Evolutionary conservation across 2,797 vertebrate species (phyloP).

Genomic region (Melanotaenia parkinsoni): DNA sequence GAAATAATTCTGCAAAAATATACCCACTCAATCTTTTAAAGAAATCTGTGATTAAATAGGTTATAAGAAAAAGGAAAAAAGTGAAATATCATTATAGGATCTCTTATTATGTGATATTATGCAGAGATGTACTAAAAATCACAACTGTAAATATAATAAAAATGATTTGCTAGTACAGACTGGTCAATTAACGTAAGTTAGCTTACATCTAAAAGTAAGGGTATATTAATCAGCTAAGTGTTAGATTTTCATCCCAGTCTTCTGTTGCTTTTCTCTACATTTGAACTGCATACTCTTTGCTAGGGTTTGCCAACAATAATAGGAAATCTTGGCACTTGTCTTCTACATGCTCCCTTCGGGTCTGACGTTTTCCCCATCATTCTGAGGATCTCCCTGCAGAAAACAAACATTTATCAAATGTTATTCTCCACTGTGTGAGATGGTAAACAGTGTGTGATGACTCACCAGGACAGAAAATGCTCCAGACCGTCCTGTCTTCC

Average conservation of each 20-base stretch:
- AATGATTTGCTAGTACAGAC: constrained; percentile 27
- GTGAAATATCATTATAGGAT: constrained; percentile 58
- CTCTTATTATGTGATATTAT: constrained; percentile 59
- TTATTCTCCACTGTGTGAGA: neutral
- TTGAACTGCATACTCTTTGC: constrained; percentile 8
- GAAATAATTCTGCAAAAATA: constrained; percentile 78
- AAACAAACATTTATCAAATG: constrained; percentile 24
- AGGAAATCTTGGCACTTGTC: constrained; percentile 20
- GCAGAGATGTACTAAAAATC: constrained; percentile 77
- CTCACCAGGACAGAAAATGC: constrained; percentile 75
- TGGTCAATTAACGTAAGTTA: constrained; percentile 40
- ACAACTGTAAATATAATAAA: constrained; percentile 48
- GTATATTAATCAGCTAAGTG: neutral
- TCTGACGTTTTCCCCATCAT: constrained; percentile 48
- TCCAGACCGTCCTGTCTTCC: constrained; percentile 64
- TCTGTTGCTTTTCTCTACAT: constrained; percentile 25
- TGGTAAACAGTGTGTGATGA: neutral
- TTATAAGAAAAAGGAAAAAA: constrained; percentile 60
- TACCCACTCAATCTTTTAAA: constrained; percentile 67
- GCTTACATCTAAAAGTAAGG: constrained; percentile 44
- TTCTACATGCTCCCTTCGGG: constrained; percentile 49
- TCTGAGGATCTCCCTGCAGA: constrained; percentile 66
- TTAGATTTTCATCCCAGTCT: constrained; percentile 31
- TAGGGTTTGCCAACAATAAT: constrained; percentile 3
- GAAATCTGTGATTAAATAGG: constrained; percentile 75